Conservation (phyloP, 2,113 vertebrate genomes). For the Pogona vitticeps region DNA sequence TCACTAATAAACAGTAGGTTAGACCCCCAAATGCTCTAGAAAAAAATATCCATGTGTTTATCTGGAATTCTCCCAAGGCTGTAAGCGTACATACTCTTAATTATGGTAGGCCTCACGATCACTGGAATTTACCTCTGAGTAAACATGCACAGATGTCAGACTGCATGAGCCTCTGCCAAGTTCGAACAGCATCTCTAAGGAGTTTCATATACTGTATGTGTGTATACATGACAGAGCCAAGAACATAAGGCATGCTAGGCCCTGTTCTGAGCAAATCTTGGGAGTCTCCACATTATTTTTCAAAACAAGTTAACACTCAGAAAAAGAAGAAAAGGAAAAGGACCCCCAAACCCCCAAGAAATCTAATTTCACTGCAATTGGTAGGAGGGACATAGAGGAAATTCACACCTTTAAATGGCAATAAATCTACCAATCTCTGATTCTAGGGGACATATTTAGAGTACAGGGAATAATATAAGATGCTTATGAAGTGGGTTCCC, state of each 20-base stretch:
- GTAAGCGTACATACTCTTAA: background rate
- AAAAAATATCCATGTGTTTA: background rate
- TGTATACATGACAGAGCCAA: background rate
- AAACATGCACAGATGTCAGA: background rate
- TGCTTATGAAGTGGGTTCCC: background rate
- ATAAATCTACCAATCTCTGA: background rate
- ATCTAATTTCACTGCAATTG: background rate
- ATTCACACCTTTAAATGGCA: background rate
- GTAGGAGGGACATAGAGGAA: rapidly evolving
- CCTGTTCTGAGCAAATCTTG: background rate
- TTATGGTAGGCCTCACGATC: background rate
- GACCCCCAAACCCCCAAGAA: background rate
- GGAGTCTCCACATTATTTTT: background rate
- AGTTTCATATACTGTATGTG: background rate
- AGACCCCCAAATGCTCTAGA: background rate
- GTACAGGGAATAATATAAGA: background rate
- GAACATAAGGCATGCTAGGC: background rate
- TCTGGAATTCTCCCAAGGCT: background rate
- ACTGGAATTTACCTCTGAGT: background rate
- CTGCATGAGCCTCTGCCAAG: background rate
- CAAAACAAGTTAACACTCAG: background rate
- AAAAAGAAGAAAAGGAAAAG: no score
- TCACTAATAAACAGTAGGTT: no score
- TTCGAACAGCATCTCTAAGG: conserved; percentile 1
- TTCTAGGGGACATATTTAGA: background rate